Conservation (phyloP, 2,888 invertebrate genomes). For the Hecatera dysodea region DNA sequence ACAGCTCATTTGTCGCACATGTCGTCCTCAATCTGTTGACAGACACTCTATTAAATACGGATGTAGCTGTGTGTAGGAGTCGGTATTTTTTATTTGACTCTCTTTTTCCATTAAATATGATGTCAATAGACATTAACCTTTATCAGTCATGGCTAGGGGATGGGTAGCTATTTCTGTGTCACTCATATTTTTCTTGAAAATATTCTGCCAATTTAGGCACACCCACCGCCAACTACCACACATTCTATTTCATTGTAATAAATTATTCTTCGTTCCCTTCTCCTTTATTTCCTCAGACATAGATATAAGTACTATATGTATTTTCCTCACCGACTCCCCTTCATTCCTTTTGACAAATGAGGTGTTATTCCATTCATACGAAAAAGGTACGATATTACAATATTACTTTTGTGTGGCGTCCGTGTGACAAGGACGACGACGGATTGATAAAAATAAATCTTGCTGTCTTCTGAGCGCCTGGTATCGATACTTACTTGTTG, state of each 20-base stretch:
- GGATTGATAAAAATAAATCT: conserved; percentile 36
- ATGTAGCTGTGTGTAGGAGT: background rate
- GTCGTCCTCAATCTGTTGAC: conserved; percentile 10
- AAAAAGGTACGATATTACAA: conserved; percentile 50
- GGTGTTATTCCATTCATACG: conserved; percentile 59
- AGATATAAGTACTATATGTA: conserved; percentile 32
- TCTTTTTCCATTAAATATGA: background rate
- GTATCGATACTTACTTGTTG: conserved; percentile 41
- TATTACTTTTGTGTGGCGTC: conserved; percentile 41
- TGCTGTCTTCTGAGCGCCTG: conserved; percentile 13
- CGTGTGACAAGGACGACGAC: background rate
- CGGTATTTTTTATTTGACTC: background rate
- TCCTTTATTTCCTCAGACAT: conserved; percentile 33
- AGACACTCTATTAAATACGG: conserved; percentile 5
- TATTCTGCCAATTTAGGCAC: conserved; percentile 33
- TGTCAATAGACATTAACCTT: background rate
- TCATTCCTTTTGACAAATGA: conserved; percentile 52
- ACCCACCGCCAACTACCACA: conserved; percentile 9
- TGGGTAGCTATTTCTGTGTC: background rate
- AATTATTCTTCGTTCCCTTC: conserved; percentile 33
- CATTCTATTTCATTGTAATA: conserved; percentile 43
- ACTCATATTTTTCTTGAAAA: conserved; percentile 15
- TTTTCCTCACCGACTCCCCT: conserved; percentile 15
- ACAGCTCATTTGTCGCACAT: conserved; percentile 19
- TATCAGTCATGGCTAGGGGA: background rate